Evolutionary conservation across 2,888 invertebrate species (phyloP).

Genomic region (Agriopis leucophaearia): DNA sequence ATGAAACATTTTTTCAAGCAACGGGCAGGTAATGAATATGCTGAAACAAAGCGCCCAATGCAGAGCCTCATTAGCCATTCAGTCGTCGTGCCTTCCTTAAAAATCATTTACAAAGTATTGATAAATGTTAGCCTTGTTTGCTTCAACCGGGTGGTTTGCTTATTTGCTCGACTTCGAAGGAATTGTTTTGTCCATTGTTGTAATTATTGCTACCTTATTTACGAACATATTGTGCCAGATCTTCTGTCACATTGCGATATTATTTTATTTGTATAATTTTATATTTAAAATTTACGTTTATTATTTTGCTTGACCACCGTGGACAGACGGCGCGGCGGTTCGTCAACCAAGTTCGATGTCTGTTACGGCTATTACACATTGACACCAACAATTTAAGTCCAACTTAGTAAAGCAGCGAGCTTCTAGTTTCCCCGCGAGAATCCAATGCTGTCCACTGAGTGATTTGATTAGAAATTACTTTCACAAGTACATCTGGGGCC

Average conservation of each 20-base stretch:
- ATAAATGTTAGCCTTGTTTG: constrained; percentile 69
- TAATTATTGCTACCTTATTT: background rate
- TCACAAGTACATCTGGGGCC: background rate
- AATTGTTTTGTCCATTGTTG: background rate
- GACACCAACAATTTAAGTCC: constrained; percentile 50
- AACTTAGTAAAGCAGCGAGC: constrained; percentile 38
- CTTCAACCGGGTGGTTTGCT: constrained; percentile 51
- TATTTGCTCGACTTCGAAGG: constrained; percentile 1
- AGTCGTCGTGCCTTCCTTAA: constrained; percentile 72
- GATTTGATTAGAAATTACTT: constrained; percentile 42
- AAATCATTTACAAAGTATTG: constrained; percentile 80
- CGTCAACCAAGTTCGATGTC: too few relatives aligned
- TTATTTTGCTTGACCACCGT: too few relatives aligned
- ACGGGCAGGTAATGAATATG: constrained; percentile 82
- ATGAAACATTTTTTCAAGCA: constrained; percentile 73
- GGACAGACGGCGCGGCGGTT: too few relatives aligned
- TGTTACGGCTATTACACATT: too few relatives aligned
- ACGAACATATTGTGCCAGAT: too few relatives aligned
- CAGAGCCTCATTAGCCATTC: constrained; percentile 80
- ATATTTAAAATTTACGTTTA: too few relatives aligned
- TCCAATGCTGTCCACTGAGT: constrained; percentile 37
- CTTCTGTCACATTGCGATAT: background rate
- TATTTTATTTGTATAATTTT: too few relatives aligned
- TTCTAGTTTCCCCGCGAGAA: constrained; percentile 41
- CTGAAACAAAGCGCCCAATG: constrained; percentile 77